Evolutionary conservation across 2,888 invertebrate species (phyloP).

Genomic region (Thymelicus sylvestris): DNA sequence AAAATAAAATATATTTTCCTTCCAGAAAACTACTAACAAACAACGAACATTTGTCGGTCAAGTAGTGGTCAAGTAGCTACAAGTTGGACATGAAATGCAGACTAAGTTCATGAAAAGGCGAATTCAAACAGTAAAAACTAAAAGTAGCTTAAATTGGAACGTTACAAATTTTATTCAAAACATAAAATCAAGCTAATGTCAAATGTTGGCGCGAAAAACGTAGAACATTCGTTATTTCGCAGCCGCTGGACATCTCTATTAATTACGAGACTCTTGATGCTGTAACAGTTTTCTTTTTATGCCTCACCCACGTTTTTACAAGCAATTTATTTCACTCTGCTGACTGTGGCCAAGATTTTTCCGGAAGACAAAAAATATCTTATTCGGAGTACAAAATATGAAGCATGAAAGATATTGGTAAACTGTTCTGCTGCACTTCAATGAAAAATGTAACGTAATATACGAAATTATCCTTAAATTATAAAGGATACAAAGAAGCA

Average conservation of each 20-base stretch:
- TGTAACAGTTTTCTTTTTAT: constrained; percentile 62
- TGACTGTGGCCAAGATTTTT: constrained; percentile 54
- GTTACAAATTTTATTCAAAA: constrained; percentile 30
- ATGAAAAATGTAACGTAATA: too few relatives aligned
- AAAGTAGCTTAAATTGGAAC: constrained; percentile 36
- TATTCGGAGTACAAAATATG: neutral
- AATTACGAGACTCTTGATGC: constrained; percentile 67
- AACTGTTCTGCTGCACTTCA: neutral
- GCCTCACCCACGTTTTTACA: constrained; percentile 55
- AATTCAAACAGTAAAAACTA: constrained; percentile 31
- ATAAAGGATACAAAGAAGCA: too few relatives aligned
- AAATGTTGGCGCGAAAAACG: constrained; percentile 46
- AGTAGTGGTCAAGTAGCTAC: constrained; percentile 38
- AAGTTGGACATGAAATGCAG: constrained; percentile 27
- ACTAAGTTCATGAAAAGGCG: constrained; percentile 31
- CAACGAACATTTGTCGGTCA: constrained; percentile 35
- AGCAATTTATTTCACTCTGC: constrained; percentile 70
- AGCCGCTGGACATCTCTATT: constrained; percentile 57
- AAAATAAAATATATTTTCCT: constrained; percentile 13
- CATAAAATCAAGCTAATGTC: constrained; percentile 37
- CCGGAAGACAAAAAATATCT: neutral
- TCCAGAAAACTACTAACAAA: constrained; percentile 12
- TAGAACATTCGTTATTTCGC: constrained; percentile 52
- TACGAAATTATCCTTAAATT: too few relatives aligned
- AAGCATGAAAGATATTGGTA: neutral